These are phyloP conservation scores for Gallinago paraguaiae DNA, from an alignment of 2,113 vertebrate genomes.

Conservation along the genomic window DNA sequence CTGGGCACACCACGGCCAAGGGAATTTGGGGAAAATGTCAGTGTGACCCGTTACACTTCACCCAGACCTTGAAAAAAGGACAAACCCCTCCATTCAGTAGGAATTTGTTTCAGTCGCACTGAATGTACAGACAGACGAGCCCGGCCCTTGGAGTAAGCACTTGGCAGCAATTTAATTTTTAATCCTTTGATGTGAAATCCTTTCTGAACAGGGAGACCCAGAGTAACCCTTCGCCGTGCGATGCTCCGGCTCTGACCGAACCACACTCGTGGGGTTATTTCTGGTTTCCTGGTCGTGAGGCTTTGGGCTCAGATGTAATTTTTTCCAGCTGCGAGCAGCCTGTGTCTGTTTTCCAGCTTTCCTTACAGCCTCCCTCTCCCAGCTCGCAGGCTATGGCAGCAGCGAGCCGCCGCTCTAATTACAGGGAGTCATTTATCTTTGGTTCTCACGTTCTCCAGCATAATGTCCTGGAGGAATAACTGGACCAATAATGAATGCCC, in stretches of 20 bases:
- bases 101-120: background rate
- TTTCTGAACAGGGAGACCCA: background rate
- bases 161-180: background rate
- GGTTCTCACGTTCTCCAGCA: background rate
- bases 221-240: rapidly evolving
- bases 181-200: background rate
- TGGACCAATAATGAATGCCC: background rate
- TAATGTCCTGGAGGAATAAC: conserved; percentile 10
- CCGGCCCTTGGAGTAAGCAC: background rate
- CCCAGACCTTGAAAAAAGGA: background rate
- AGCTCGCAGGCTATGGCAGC: background rate
- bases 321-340: background rate
- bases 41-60: background rate
- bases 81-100: background rate
- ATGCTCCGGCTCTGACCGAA: background rate
- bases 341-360: background rate
- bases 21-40: background rate
- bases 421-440: background rate
- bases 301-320: background rate
- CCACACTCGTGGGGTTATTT: rapidly evolving
- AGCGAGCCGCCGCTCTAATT: background rate
- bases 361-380: background rate
- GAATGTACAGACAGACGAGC: background rate
- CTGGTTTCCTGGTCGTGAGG: background rate
- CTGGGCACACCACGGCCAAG: background rate